Conservation (phyloP, 2,113 vertebrate genomes). For the Casuarius casuarius region DNA sequence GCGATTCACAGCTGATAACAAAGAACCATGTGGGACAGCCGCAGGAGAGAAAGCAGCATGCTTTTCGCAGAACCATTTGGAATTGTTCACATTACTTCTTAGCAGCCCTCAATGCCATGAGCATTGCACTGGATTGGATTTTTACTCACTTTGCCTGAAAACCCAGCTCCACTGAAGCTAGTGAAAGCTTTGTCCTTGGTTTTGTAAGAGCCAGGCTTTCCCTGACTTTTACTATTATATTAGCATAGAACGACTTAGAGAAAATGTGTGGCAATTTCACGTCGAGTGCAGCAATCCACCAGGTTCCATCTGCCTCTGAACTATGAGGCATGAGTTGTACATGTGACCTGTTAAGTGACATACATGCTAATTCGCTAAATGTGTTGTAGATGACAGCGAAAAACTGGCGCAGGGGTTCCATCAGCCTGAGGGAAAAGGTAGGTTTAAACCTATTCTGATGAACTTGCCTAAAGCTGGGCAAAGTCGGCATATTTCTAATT, state of each 20-base stretch:
- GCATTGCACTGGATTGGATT: neutral
- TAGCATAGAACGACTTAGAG: neutral
- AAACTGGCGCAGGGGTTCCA: neutral
- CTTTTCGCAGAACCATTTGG: neutral
- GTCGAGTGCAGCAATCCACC: neutral
- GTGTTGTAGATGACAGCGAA: neutral
- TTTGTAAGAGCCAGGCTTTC: neutral
- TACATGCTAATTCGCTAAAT: neutral
- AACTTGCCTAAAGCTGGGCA: neutral
- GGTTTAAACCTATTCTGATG: neutral
- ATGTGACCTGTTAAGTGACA: neutral
- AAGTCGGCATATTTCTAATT: neutral
- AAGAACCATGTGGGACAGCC: slow-evolving; percentile 18
- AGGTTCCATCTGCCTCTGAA: neutral
- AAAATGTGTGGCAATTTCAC: neutral
- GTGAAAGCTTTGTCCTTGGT: neutral
- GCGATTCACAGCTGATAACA: slow-evolving; percentile 42
- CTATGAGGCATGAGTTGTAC: neutral
- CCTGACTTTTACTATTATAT: neutral
- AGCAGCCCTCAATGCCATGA: neutral
- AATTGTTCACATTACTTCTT: neutral
- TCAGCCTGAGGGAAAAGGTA: neutral
- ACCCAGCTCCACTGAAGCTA: neutral
- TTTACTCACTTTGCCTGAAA: neutral
- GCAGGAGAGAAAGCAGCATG: neutral